phyloP scores from a whole-genome alignment of 2,888 invertebrate genomes.

The Pyrocoelia pectoralis region DNA sequence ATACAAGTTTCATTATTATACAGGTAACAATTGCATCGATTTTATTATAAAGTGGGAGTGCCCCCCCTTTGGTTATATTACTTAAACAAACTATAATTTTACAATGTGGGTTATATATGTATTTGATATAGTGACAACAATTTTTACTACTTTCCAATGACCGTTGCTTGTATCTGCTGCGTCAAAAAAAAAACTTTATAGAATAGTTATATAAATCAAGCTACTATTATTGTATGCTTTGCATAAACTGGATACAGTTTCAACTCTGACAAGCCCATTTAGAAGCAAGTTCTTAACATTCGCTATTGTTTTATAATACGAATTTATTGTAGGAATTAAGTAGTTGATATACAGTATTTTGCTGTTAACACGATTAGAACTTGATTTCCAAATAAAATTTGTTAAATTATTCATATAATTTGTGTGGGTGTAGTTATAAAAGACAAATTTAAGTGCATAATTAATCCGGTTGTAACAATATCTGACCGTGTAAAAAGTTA shows the following conservation, averaged over 20 bases:
- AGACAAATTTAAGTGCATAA: background rate
- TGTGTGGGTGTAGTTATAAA: conserved; percentile 21
- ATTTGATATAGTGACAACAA: background rate
- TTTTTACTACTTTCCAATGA: conserved; percentile 10
- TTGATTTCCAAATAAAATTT: conserved; percentile 31
- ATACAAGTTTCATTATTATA: no score
- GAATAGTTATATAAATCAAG: conserved; percentile 19
- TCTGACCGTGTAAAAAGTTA: background rate
- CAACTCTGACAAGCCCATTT: conserved; percentile 30
- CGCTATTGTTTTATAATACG: conserved; percentile 38
- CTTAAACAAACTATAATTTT: background rate
- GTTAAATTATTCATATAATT: conserved; percentile 17
- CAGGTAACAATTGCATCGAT: background rate
- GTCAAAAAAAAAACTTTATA: conserved; percentile 9
- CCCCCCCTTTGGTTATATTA: conserved; percentile 3
- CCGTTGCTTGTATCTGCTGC: conserved; percentile 3
- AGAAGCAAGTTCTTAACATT: conserved; percentile 33
- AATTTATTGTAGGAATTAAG: conserved; percentile 39
- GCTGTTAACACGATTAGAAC: conserved; percentile 26
- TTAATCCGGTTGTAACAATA: no score
- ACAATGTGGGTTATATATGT: conserved; percentile 7
- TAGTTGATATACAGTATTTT: conserved; percentile 28
- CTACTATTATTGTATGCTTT: conserved; percentile 7
- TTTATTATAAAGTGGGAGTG: conserved; percentile 5
- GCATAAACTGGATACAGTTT: conserved; percentile 20